These are phyloP conservation scores for Pantherophis vulpinus DNA, from an alignment of 2,797 vertebrate species.

Conservation along the genomic window DNA sequence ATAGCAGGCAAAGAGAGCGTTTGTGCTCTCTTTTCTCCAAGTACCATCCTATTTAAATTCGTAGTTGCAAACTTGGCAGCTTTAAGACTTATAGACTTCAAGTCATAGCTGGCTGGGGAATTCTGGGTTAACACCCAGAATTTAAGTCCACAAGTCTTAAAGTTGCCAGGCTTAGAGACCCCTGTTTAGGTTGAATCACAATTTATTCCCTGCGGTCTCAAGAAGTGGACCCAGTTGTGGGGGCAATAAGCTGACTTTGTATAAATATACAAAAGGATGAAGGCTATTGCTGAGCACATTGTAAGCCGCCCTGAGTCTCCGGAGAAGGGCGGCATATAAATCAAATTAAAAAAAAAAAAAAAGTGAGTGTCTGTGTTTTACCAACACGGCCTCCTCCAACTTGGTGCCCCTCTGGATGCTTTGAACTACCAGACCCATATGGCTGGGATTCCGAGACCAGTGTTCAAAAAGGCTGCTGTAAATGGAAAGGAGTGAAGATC, in stretches of 20 bases:
- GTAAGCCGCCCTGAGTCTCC: no score
- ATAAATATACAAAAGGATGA: no score
- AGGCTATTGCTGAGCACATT: no score
- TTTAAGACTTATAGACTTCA: background rate
- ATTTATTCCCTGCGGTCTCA: background rate
- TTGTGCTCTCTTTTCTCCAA: background rate
- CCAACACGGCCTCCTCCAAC: background rate
- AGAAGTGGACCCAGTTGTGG: no score
- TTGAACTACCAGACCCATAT: background rate
- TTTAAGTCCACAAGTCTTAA: background rate
- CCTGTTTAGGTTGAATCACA: background rate
- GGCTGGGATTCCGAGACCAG: background rate
- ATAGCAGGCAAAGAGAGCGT: fast-evolving
- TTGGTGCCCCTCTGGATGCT: background rate
- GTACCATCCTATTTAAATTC: background rate
- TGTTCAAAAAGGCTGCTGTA: background rate
- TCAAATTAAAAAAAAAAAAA: no score
- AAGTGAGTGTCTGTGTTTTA: background rate
- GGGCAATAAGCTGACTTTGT: no score
- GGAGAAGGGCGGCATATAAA: no score
- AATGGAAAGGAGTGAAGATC: background rate
- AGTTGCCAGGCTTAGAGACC: no score
- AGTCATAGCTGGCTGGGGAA: background rate
- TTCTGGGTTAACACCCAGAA: background rate
- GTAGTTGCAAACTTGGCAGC: background rate